Evolutionary conservation across 2,888 invertebrate species (phyloP).

Genomic region (Holacanthella duospinosa): DNA sequence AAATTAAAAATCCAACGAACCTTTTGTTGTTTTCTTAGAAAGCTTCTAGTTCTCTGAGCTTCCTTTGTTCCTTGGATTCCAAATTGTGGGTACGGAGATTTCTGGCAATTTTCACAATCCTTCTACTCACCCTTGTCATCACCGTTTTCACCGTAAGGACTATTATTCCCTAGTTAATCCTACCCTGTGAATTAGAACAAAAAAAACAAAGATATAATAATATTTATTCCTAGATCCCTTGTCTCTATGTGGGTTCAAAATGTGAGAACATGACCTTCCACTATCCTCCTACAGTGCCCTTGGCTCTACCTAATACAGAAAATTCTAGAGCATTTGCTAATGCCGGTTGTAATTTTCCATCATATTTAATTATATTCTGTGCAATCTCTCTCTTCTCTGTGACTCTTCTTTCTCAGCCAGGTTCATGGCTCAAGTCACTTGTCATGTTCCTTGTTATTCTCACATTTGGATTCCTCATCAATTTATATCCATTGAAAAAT

Average conservation of each 20-base stretch:
- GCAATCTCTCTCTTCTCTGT: constrained; percentile 58
- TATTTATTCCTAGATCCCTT: constrained; percentile 27
- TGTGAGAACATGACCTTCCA: constrained; percentile 20
- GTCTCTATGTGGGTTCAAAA: constrained; percentile 25
- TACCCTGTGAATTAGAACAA: constrained; percentile 13
- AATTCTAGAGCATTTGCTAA: constrained; percentile 20
- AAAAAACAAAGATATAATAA: background rate
- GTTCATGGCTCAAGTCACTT: constrained; percentile 57
- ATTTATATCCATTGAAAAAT: constrained; percentile 26
- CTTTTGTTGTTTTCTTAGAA: constrained; percentile 20
- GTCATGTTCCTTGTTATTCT: constrained; percentile 54
- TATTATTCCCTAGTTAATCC: no score
- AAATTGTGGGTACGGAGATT: constrained; percentile 46
- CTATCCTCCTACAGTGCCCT: constrained; percentile 17
- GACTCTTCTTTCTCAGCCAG: constrained; percentile 59
- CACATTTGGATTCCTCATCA: constrained; percentile 40
- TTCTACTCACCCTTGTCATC: constrained; percentile 51
- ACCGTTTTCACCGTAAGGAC: constrained; percentile 52
- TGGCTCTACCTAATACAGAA: constrained; percentile 30
- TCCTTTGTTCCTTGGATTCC: constrained; percentile 30
- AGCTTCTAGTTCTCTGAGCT: constrained; percentile 25
- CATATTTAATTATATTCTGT: constrained; percentile 61
- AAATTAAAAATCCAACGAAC: no score
- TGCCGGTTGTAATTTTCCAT: constrained; percentile 54
- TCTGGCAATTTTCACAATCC: constrained; percentile 49